Evolutionary conservation across 2,113 vertebrate genomes (phyloP), one percentile per base, ranked within the genome.

Genomic region (Ctenodactylus gundi): DNA sequence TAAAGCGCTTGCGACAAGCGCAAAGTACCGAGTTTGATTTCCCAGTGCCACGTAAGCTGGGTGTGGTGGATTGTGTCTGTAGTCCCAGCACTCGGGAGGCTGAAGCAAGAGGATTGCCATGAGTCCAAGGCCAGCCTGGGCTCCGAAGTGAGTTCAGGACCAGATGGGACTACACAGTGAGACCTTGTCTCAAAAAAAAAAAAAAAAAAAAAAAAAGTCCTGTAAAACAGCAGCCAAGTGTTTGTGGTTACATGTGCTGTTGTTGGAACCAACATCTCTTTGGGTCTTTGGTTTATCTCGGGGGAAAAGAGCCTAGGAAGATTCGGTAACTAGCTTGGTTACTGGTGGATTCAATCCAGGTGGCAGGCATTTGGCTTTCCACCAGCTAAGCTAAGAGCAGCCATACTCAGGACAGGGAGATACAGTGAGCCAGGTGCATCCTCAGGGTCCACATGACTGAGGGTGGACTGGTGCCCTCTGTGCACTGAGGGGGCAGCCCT

Each of bases 251-350:
- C 34, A 4, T 31, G 64, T 53, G 72, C 49, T 3, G 8, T 86
- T 70, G 23, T 51, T 82, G 34, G 10, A 46, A 55, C 36, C 65
- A 60, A 3, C 46, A 6, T 81, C 53, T 57, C 64, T 85, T 65
- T 91, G n/a, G 36, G 29, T 57, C 39, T 90, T 65, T 62, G 34
- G 41, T 13, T 92, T 76, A 51, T 70, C 36, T 72, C 31, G 18
- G 49, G n/a, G 67, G 36, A 92, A 67, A 90, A 53, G 44, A 68
- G 58, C 58, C 65, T 67, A 25, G 68, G 53, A 88, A n/a, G 78
- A 87, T 89, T 76, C 75, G 73, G 34, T 85, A 23, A 76, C 84
- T 81, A 81, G 51, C 23, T 76, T 67, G n/a, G 58, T 91, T 77
- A 41, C 62, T 80, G 53, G 60, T n/a, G 36, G 88, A 36, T 94